Evolutionary conservation across 1,140 invertebrate species (phyloP).

Genomic region (Varroa destructor): DNA sequence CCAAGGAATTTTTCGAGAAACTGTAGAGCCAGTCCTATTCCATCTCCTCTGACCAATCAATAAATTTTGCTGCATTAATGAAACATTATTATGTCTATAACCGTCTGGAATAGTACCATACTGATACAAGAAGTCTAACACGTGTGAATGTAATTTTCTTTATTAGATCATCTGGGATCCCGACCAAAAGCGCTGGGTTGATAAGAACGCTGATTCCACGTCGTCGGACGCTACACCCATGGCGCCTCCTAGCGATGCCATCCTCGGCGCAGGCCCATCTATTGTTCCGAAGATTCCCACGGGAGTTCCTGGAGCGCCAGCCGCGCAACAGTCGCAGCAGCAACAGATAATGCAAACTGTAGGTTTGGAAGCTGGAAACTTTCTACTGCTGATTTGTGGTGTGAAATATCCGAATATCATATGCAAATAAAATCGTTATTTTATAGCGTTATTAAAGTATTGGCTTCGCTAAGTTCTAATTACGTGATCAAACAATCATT

Average conservation of each 20-base stretch:
- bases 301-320: not conserved
- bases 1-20: too few species aligned
- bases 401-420: not conserved
- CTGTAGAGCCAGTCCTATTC: too few species aligned
- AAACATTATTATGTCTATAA: too few species aligned
- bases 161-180: slow-evolving; percentile 78
- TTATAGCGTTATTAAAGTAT: not conserved
- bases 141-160: slow-evolving; percentile 29
- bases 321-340: not conserved
- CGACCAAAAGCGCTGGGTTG: slow-evolving; percentile 66
- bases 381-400: not conserved
- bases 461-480: not conserved
- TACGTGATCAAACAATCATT: too few species aligned
- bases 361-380: not conserved
- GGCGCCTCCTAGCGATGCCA: not conserved
- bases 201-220: slow-evolving; percentile 53
- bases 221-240: not conserved
- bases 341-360: not conserved
- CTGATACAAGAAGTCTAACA: too few species aligned
- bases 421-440: not conserved
- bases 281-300: not conserved
- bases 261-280: not conserved
- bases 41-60: too few species aligned
- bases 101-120: too few species aligned
- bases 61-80: too few species aligned